Evolutionary conservation across 2,113 vertebrate species (phyloP).

Genomic region (Vidua macroura): DNA sequence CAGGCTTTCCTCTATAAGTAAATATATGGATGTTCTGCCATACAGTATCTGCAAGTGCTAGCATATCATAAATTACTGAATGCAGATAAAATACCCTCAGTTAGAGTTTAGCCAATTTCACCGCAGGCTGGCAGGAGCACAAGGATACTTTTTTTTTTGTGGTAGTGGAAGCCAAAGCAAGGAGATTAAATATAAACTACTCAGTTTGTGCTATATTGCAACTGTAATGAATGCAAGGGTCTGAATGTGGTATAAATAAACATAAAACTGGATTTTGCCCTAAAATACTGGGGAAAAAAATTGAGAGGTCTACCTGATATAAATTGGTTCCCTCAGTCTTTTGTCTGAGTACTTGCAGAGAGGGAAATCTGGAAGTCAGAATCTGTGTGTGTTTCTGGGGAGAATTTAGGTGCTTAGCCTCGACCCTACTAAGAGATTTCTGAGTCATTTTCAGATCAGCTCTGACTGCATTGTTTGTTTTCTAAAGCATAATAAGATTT

Average conservation of each 20-base stretch:
- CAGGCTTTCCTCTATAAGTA: background rate
- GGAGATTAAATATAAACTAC: background rate
- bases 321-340: background rate
- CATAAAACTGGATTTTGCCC: background rate
- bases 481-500: slow-evolving; percentile 22
- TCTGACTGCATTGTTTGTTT: background rate
- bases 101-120: background rate
- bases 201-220: background rate
- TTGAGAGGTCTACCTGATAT: background rate
- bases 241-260: background rate
- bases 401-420: background rate
- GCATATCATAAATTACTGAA: background rate
- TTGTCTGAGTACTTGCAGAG: background rate
- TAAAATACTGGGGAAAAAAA: background rate
- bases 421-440: background rate
- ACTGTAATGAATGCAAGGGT: background rate
- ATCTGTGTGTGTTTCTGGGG: background rate
- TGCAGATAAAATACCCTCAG: background rate
- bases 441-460: background rate
- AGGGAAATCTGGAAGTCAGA: background rate
- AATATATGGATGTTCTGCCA: background rate
- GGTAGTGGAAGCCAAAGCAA: background rate
- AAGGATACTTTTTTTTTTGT: background rate
- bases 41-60: background rate
- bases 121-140: background rate